Evolutionary conservation across 1,140 invertebrate genomes (phyloP), one percentile per base, ranked within the genome.

Genomic region (Diachasma alloeum): DNA sequence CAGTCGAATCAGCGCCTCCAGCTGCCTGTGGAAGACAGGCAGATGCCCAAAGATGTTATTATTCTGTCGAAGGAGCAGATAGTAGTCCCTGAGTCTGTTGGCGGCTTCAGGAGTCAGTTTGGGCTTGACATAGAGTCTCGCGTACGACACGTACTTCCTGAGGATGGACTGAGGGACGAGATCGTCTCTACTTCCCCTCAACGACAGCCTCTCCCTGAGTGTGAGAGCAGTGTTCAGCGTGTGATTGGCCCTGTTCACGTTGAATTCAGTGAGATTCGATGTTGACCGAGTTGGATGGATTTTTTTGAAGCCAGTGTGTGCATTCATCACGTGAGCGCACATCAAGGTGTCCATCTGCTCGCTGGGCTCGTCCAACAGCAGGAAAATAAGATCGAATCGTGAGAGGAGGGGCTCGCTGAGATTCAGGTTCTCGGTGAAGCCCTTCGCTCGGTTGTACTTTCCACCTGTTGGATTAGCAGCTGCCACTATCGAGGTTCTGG

Each of bases 341-440:
- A 97, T 85, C 84, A 95, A 91, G 72, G 91, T 92, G 86, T 97
- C 96, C 78, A 94, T 90, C 79, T 93, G 90, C 92, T 92, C 93
- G 90, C 97, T 92, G 17, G 97, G 95, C 85, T 93, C 92, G 89
- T 99, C 98, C 9, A 98, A 84, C 10, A 99, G 90, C 71, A 99
- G 94, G 86, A 98, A 99, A 46, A 98, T 93, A 53, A 99, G 89
- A 90, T 99, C 97, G 90, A 99, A 99, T 89, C 97, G 91, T 4
- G 96, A 98, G 4, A 99, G 87, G 66, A 99, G 90, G 3, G 97
- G 93, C 31, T 94, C 92, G 77, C 93, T 94, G 78, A 99, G 93
- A 87, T 95, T 95, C 69, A 99, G 91, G 90, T 99, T 99, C 90
- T 98, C 96, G 6, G 93, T 91, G 1, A 99, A 92, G 44, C 95